Evolutionary conservation across 2,113 vertebrate genomes (phyloP).

Genomic region (Pterocles gutturalis): DNA sequence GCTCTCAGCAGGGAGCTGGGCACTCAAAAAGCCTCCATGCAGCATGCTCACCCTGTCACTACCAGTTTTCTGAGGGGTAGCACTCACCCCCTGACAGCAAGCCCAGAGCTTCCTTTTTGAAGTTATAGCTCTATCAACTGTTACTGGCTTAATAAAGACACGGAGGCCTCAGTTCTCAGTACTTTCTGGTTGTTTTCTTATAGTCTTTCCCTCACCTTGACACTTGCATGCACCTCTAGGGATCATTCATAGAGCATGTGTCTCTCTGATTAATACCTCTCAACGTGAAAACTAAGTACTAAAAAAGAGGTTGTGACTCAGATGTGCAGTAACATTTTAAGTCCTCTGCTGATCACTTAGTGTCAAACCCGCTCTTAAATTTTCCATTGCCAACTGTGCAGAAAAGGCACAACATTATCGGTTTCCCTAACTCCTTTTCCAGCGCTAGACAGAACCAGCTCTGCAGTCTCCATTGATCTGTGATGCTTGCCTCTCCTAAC

Average conservation of each 20-base stretch:
- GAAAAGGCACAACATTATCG: background rate
- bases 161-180: fast-evolving
- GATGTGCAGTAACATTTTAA: background rate
- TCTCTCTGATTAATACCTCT: background rate
- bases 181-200: background rate
- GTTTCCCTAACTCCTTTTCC: background rate
- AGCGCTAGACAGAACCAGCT: background rate
- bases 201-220: slow-evolving; percentile 5
- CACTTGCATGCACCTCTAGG: background rate
- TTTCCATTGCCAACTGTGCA: background rate
- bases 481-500: background rate
- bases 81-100: background rate
- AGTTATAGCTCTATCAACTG: background rate
- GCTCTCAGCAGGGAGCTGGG: background rate
- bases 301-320: background rate
- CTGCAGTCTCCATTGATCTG: background rate
- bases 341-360: background rate
- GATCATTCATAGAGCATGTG: background rate
- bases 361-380: background rate
- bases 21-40: background rate
- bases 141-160: background rate
- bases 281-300: background rate
- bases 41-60: background rate
- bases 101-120: background rate
- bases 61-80: background rate